Base-by-base conservation (phyloP, 2,888 invertebrate species). In the Alcis repandata region DNA sequence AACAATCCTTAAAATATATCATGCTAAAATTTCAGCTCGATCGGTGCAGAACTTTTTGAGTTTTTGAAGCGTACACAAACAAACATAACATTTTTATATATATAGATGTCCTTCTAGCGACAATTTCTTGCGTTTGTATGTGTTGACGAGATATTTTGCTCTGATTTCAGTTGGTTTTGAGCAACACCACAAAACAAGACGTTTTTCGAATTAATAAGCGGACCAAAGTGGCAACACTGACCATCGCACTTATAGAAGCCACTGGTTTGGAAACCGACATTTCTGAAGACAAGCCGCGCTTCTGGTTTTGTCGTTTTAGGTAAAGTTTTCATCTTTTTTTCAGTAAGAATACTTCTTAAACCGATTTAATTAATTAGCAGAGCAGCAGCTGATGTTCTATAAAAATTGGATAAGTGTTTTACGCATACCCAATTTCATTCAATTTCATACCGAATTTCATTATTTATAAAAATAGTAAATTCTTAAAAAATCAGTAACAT, bases 231-330 rank as follows among this genome's bases (percentile, higher is more conserved):
- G 91, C 98, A 15, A 98, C 98, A 32, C 98, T 99, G 13, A 99
- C 98, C 56, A 96, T 99, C 78, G 97, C 98, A 41, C 93, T 99
- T 68, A 97, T 99, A 33, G 98, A 99, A 91, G 98, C 97, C 40
- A 97, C 95, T 88, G 96, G 97, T 83, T 94, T 99, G 65, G 94
- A 96, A 66, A 95, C 95, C 11, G 96, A 97, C 90, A 96, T 96
- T 79, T 95, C 96, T 60, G 98, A 98, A 79, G 95, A 95, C 46
- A 97, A 97, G 72, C 94, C 96, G 48, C 96, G 96, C 67, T 97
- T 98, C 86, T 96, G 98, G 52, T 97, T 96, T 84, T 98, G 98
- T 79, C 98, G 98, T 87, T 98, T 99, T 90, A 96, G 88, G 79
- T 59, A 61, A 82, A 77, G 7, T 67, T 51, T 56, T 51, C 15